Evolutionary conservation across 2,888 invertebrate genomes (phyloP), one percentile per base, ranked within the genome.

Genomic region (Lepeophtheirus nordmannii): DNA sequence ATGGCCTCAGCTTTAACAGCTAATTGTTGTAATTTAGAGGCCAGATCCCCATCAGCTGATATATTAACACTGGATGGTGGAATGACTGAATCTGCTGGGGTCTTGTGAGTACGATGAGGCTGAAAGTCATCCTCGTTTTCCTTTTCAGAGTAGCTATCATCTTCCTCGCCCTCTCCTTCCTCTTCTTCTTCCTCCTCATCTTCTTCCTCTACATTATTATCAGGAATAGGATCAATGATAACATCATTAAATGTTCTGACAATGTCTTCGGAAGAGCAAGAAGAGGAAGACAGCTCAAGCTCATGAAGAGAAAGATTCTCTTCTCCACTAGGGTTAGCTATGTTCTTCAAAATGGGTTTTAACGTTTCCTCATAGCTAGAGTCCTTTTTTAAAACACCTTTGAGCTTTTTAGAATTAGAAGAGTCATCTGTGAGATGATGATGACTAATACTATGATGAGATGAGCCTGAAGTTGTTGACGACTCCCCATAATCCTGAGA

Each of bases 361-460:
- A 58, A 23, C 37, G 65, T 20, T 10, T 17, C 65, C 23, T 58
- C 68, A 30, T 65, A 68, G 46, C 68, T 68, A n/a, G 68, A 67
- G 59, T 69, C 71, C 66, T 70, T 70, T 68, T 70, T 70, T 10
- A 70, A 67, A 11, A 70, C 69, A 46, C 71, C 68, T 39, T 67
- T 68, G 40, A 69, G 53, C 40, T 17, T 14, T 17, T 46, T 46
- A 17, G 12, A 12, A n/a, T 40, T 1, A n/a, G 37, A 20, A 30
- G 30, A 30, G 30, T 30, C 30, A 30, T 30, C 30, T 30, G 30
- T 30, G 7, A 30, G 30, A 30, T 5, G 30, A 30, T 30, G 30
- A 30, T 30, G 30, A 30, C 30, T 30, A 30, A 30, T 30, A 30
- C 30, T 30, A 30, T 30, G 30, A 10, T 53, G 61, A 14, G 39